phyloP scores from a whole-genome alignment of 2,113 vertebrate genomes.

The Himantopus leucocephalus region DNA sequence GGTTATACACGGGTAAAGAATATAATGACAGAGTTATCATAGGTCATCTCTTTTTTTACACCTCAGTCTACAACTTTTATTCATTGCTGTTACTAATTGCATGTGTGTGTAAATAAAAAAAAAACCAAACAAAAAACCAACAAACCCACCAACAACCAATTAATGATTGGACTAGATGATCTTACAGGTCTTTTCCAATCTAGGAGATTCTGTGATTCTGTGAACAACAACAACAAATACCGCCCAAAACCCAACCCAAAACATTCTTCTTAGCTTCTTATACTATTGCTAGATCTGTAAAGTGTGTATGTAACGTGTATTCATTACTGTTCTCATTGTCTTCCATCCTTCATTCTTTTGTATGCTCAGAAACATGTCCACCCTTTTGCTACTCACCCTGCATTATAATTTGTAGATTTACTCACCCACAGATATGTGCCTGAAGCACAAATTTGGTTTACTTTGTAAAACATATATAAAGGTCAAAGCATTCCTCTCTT shows the following conservation, averaged over 20 bases:
- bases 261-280: not conserved
- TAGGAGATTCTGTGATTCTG: too few relatives aligned
- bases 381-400: not conserved
- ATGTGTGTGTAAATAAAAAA: not conserved
- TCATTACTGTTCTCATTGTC: not conserved
- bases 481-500: not conserved
- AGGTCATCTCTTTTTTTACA: not conserved
- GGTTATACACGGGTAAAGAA: not conserved
- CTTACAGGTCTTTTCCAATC: too few relatives aligned
- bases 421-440: not conserved
- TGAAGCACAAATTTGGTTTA: not conserved
- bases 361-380: not conserved
- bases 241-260: not conserved
- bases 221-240: too few relatives aligned
- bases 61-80: not conserved
- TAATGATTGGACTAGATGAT: too few relatives aligned
- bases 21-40: not conserved
- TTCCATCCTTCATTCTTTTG: not conserved
- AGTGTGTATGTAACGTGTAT: not conserved
- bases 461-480: not conserved
- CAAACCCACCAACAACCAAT: too few relatives aligned
- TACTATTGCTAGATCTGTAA: not conserved
- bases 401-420: not conserved
- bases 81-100: not conserved
- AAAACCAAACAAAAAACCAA: not conserved